These are phyloP conservation scores for Bothrops jararaca DNA, from an alignment of 2,113 vertebrate species.

Conservation along the genomic window DNA sequence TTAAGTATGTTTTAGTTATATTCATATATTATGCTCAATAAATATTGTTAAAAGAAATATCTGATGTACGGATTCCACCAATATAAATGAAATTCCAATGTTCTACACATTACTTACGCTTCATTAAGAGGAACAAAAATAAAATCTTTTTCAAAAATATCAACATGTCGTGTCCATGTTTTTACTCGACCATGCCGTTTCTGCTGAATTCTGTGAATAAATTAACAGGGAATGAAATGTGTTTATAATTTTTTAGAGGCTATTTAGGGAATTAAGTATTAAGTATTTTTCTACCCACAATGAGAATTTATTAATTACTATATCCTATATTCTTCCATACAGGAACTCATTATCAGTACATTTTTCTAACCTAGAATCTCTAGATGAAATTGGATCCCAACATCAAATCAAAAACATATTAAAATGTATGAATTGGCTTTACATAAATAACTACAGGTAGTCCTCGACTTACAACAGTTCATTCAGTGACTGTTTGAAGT, in stretches of 20 bases:
- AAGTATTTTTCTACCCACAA: not conserved
- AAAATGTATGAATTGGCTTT: not conserved
- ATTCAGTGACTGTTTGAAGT: not conserved
- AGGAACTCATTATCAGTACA: not conserved
- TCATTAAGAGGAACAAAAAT: conserved; percentile 99
- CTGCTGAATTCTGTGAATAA: conserved; percentile 84
- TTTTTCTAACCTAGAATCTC: not conserved
- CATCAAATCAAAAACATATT: not conserved
- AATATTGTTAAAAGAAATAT: not conserved
- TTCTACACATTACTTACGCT: conserved; percentile 78
- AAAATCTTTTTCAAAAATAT: conserved; percentile 98
- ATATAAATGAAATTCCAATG: not conserved
- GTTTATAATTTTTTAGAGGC: not conserved
- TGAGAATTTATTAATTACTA: not conserved
- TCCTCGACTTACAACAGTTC: not conserved
- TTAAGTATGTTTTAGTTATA: not conserved
- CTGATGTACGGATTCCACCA: not conserved
- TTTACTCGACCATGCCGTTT: conserved; percentile 93
- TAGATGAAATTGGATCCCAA: not conserved
- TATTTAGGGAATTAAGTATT: not conserved
- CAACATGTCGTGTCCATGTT: conserved; percentile 97
- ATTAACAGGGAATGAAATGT: conserved; percentile 14
- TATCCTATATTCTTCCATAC: not conserved
- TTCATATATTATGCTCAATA: not conserved
- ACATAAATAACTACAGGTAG: not conserved